Percentiles rank a stretch among this genome's conserved stretches.
Evolutionary conservation across 2,797 vertebrate genomes (phyloP).

Genomic region (Syndactyla subalaris): DNA sequence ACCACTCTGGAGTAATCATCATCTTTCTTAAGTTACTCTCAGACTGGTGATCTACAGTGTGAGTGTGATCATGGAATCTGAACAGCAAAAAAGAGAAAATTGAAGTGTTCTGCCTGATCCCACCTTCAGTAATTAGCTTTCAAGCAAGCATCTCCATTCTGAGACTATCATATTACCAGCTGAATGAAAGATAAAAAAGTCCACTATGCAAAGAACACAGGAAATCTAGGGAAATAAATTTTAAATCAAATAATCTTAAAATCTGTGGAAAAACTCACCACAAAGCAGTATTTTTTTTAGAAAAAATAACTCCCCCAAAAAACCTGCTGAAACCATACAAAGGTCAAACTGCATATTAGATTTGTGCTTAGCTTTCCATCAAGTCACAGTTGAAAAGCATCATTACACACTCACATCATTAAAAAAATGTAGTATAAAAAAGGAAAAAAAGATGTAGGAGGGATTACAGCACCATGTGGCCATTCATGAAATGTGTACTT

Average conservation of each 20-base stretch:
- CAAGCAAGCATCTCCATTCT: not conserved
- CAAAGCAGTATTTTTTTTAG: not conserved
- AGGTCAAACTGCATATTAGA: not conserved
- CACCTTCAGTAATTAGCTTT: not conserved
- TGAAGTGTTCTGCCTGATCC: not conserved
- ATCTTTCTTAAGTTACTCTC: not conserved
- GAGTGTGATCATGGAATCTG: not conserved
- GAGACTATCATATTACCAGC: not conserved
- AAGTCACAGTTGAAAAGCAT: slow-evolving; percentile 8
- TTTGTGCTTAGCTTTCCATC: not conserved
- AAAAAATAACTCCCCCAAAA: fast-evolving
- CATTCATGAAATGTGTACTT: slow-evolving; percentile 59
- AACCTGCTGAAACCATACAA: not conserved
- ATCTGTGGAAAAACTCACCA: not conserved
- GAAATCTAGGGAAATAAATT: not conserved
- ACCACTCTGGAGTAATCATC: not conserved
- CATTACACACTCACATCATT: slow-evolving; percentile 12
- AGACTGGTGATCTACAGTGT: not conserved
- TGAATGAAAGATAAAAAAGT: not conserved
- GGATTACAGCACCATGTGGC: slow-evolving; percentile 51
- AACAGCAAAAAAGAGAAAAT: not conserved
- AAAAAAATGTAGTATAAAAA: slow-evolving; percentile 7
- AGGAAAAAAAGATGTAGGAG: slow-evolving; percentile 17
- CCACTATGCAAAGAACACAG: not conserved
- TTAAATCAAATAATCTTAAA: not conserved